Percentiles rank a stretch among this genome's conserved stretches.
Conservation (phyloP, 2,113 vertebrate species). For the Tenebrosternarchus preto region DNA sequence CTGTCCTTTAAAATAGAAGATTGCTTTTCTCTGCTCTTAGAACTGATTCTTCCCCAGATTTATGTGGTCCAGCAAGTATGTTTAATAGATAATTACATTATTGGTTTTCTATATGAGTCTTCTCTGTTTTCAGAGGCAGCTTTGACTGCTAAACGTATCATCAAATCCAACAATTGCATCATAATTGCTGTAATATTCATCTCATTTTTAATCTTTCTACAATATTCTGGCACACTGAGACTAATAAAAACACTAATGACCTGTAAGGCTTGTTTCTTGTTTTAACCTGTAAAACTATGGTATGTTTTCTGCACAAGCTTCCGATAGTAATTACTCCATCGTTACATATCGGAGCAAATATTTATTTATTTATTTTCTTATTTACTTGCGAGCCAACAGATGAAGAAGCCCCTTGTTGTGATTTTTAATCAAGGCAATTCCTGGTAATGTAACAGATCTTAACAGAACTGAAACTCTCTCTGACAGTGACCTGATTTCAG, state of each 20-base stretch:
- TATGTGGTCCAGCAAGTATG: neutral
- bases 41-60: neutral
- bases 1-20: neutral
- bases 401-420: neutral
- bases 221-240: too few relatives aligned
- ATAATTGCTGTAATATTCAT: neutral
- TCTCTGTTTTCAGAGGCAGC: neutral
- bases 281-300: too few relatives aligned
- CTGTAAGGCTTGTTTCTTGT: too few relatives aligned
- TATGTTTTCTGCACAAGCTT: too few relatives aligned
- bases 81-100: neutral
- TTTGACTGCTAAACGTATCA: neutral
- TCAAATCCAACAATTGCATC: neutral
- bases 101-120: neutral
- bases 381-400: too few relatives aligned
- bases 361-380: too few relatives aligned
- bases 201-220: neutral
- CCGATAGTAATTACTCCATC: too few relatives aligned
- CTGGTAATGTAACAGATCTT: neutral
- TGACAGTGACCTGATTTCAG: neutral
- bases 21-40: neutral
- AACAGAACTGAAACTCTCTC: conserved; percentile 1
- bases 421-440: neutral
- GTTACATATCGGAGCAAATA: too few relatives aligned
- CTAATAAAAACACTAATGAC: too few relatives aligned